Evolutionary conservation across 2,113 vertebrate genomes (phyloP), one percentile per base, ranked within the genome.

Genomic region (Eretmochelys imbricata): DNA sequence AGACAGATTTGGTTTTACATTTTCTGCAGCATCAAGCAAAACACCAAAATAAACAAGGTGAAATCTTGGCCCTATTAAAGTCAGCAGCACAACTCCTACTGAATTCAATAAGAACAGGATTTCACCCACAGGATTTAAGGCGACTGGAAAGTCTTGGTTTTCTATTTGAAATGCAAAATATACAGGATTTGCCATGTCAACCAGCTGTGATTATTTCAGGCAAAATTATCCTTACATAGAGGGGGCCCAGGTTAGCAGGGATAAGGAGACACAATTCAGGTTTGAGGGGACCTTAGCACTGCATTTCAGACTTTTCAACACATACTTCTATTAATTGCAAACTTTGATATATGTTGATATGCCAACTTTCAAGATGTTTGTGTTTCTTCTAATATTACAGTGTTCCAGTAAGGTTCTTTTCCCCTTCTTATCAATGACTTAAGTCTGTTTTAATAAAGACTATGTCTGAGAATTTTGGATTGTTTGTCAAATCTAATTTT

Each of bases 81-180:
- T 95, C 93, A 72, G 69, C 29, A 27, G 72, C 55, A 91, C 90
- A 95, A 24, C 76, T 78, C 89, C 62, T 50, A 20, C 79, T 80
- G 85, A 94, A 95, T 92, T 91, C 31, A 91, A 87, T 4, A 9
- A n/a, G n/a, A 62, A 35, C 85, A n/a, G 53, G 94, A 86, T 94
- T 91, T 80, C 55, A 91, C 78, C 89, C 10, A 1, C 27, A 83
- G 2, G 5, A 29, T 65, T 82, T 54, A 50, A 50, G 93, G 94
- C 83, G 83, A 95, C 91, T 4, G 0, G 94, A 94, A 90, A 83
- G 83, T 95, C 94, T 27, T 5, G 1, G 90, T 94, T 95, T 95
- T 95, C 96, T 96, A 95, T 95, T 29, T 0, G 3, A 92, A 94
- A 93, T 17, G n/a, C 65, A 72, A 38, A 72, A 78, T 83, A 83